Evolutionary conservation across 1,140 invertebrate genomes (phyloP).

Genomic region (Ceratoteleas bidentatus): DNA sequence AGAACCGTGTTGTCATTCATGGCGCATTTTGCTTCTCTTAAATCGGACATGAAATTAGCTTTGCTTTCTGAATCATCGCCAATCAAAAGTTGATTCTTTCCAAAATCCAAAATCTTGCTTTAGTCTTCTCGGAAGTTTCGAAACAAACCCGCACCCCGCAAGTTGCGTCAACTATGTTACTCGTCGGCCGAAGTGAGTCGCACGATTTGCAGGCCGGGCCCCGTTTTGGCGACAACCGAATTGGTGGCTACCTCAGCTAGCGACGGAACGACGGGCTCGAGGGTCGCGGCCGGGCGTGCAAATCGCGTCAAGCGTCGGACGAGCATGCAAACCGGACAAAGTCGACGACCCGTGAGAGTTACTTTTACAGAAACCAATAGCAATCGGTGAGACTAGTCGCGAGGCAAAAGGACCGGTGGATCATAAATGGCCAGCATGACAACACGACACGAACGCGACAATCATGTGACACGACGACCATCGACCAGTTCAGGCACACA

Average conservation of each 20-base stretch:
- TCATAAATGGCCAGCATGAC: constrained; percentile 81
- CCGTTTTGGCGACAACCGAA: constrained; percentile 21
- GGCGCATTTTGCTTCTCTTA: constrained; percentile 70
- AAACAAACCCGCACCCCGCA: constrained; percentile 35
- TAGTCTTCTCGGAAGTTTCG: background rate
- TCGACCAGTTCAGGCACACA: constrained; percentile 82
- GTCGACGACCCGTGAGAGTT: background rate
- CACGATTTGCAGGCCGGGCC: constrained; percentile 21
- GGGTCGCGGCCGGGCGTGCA: background rate
- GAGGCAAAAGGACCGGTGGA: constrained; percentile 38
- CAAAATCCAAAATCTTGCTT: too few species aligned
- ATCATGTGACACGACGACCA: constrained; percentile 82
- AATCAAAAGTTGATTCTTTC: too few species aligned
- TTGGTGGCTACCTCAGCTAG: constrained; percentile 2
- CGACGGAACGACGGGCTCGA: too few species aligned
- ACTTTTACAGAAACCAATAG: background rate
- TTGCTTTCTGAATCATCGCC: too few species aligned
- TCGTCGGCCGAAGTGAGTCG: background rate
- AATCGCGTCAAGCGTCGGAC: background rate
- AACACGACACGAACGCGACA: constrained; percentile 82
- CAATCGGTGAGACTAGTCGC: constrained; percentile 10
- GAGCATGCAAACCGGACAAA: constrained; percentile 8
- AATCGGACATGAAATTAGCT: too few species aligned
- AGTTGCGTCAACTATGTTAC: constrained; percentile 56
- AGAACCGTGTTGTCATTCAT: constrained; percentile 82